phyloP scores from a whole-genome alignment of 2,797 vertebrate species.

The Amblyraja radiata region DNA sequence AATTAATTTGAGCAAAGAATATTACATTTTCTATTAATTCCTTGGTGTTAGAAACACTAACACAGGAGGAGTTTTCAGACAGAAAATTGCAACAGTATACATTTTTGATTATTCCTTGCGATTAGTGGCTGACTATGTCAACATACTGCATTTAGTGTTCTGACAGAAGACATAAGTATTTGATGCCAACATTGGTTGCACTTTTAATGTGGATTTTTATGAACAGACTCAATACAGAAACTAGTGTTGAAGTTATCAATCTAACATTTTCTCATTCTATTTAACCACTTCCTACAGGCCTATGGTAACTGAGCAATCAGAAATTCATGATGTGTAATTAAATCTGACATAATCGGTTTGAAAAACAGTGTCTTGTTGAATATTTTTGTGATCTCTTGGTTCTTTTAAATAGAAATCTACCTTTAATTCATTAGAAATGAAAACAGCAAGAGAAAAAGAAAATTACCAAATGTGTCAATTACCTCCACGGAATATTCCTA shows the following conservation, averaged over 20 bases:
- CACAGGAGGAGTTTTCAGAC: not conserved
- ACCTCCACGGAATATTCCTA: not conserved
- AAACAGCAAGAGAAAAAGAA: no score
- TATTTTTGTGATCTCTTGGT: not conserved
- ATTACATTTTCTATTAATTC: not conserved
- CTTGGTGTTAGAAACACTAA: not conserved
- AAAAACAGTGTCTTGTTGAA: not conserved
- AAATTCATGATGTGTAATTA: not conserved
- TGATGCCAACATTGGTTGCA: not conserved
- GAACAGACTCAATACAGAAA: not conserved
- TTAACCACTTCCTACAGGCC: not conserved
- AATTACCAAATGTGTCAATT: not conserved
- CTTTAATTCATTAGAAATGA: not conserved
- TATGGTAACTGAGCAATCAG: slow-evolving; percentile 10
- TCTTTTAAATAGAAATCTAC: not conserved
- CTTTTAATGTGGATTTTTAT: not conserved
- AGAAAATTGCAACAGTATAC: not conserved
- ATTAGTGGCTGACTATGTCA: not conserved
- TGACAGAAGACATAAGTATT: not conserved
- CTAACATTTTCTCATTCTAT: not conserved
- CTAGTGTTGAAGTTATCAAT: not conserved
- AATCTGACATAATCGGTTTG: not conserved
- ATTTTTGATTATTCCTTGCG: not conserved
- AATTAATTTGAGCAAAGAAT: not conserved
- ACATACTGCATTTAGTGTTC: not conserved